Base-by-base conservation (phyloP, 1,140 invertebrate species). In the Dermatophagoides farinae region DNA sequence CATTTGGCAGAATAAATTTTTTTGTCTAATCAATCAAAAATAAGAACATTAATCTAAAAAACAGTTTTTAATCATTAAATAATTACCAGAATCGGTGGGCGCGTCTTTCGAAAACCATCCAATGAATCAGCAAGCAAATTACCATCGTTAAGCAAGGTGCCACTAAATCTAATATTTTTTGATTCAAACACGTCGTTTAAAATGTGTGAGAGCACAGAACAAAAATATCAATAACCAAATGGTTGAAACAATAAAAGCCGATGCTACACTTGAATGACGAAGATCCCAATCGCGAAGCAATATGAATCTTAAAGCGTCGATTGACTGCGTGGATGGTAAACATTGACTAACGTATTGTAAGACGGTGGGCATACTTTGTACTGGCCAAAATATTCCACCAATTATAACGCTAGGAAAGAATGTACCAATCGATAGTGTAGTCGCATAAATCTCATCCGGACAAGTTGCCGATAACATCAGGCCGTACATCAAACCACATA, bases 391-490 rank as follows among this genome's bases (percentile, higher is more conserved):
- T n/a, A 85, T 79, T 64, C 87, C 86, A 86, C 70, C 61, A 18
- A 91, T 70, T 74, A 91, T 79, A 12, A 95, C 80, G 67, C 88
- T 88, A 0, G 89, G 89, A 62, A 93, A 78, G 70, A 96, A 92
- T 5, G 85, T 87, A 2, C 89, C 89, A 69, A 95, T 77, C 11
- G 51, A 22, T 46, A 54, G 22, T 14, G 52, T 54, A 9, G 50
- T 54, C 4, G 60, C 52, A 47, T 54, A 60, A 18, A 60, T 60
- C 72, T 96, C 89, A 9, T 83, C 85, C 20, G 88, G 85, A 69
- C 87, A 90, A 2, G 82, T 72, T 40, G 82, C 83, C 0, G 88
- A 87, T 20, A 91, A 85, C 0, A 90, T 82, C 68, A 92, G 85
- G 41, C 60, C 60, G 22, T 40, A 61, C 49, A 55, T 54, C 18